Base-by-base conservation (phyloP, 2,113 vertebrate genomes). In the Platichthys stellatus region DNA sequence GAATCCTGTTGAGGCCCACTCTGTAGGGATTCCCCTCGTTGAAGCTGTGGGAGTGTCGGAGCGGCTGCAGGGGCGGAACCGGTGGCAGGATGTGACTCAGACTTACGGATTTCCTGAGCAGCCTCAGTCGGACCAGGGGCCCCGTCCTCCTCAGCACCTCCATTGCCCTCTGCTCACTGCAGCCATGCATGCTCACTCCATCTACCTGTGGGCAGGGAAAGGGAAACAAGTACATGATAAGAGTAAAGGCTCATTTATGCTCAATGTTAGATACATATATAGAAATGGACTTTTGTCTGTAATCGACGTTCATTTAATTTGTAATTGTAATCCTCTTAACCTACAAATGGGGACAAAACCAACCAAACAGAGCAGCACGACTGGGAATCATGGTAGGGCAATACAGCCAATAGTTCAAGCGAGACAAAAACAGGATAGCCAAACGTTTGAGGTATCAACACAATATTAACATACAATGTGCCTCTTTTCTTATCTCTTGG, bases 111-210 rank as follows among this genome's bases (percentile, higher is more conserved):
- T 92, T 96, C 72, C 96, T 93, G 86, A 96, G 88, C 80, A 98
- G 77, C 51, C 85, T 95, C 62, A 98, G 94, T 2, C 66, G 86
- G 83, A 98, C 96, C 0, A 93, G 93, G 35, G 96, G 95, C 45
- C 97, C 96, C 0, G 96, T 97, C 83, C 94, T 95, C 58, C 95
- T 91, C 73, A 99, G 82, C 76, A 97, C 94, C 0, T 98, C 97
- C 84, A 97, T 94, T 49, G 95, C 96, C 78, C 96, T 95, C 63
- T 97, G 96, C 86, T 97, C 97, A 74, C 95, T 97, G 91, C 96
- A 97, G 76, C 97, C 97, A 78, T 97, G 96, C 85, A 98, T 94
- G 87, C 95, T 96, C 88, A 95, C 95, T 72, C 96, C 96, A 83
- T 99, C 96, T 69, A 98, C 97, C 98, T 99, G 82, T 61, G 26